Evolutionary conservation across 2,797 vertebrate species (phyloP).

Genomic region (Acanthornis magna): DNA sequence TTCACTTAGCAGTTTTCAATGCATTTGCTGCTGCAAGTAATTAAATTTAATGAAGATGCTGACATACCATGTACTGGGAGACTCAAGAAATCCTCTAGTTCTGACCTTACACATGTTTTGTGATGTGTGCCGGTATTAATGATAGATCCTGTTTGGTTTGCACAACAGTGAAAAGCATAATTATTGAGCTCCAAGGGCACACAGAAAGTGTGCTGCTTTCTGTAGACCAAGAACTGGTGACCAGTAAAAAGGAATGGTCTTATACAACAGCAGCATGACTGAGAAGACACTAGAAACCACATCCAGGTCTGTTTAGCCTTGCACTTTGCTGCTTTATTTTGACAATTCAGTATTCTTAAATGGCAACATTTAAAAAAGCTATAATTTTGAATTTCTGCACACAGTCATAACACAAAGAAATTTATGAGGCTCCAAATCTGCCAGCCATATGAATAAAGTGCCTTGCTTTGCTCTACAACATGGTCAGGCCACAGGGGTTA

Average conservation of each 20-base stretch:
- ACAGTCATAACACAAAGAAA: not conserved
- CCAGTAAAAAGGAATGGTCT: not conserved
- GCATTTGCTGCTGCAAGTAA: not conserved
- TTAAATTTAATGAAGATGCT: conserved; percentile 23
- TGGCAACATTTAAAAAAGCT: not conserved
- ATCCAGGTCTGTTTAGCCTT: not conserved
- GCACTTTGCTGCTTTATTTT: not conserved
- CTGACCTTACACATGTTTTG: not conserved
- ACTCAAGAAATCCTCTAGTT: not conserved
- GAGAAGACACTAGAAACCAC: not conserved
- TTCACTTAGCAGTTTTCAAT: not conserved
- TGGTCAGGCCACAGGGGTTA: not conserved
- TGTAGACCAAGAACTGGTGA: not conserved
- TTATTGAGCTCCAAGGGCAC: conserved; percentile 7
- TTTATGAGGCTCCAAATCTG: not conserved
- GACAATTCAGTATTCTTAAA: conserved; percentile 1
- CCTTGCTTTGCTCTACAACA: not conserved
- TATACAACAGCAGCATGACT: not conserved
- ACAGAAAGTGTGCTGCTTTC: not conserved
- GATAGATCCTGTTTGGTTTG: conserved; percentile 30
- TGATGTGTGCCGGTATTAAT: conserved; percentile 5
- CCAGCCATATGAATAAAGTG: not conserved
- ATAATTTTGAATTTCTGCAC: conserved; percentile 13
- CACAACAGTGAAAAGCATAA: not conserved
- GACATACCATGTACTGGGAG: not conserved